Evolutionary conservation across 2,888 invertebrate species (phyloP).

Genomic region (Conomelus anceps): DNA sequence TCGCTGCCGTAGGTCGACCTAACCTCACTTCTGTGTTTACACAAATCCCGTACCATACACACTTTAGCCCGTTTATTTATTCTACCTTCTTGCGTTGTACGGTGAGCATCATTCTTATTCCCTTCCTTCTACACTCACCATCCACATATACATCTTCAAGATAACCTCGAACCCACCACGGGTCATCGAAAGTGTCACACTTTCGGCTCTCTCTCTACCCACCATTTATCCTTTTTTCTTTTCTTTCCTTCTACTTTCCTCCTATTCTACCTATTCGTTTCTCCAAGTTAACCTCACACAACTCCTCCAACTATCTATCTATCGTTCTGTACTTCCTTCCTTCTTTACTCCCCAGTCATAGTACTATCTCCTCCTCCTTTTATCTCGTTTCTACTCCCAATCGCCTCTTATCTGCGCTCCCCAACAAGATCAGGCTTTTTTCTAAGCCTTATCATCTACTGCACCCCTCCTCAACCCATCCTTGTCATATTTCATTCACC

Average conservation of each 20-base stretch:
- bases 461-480: not conserved
- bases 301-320: not conserved
- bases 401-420: not conserved
- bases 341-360: too few relatives aligned
- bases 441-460: not conserved
- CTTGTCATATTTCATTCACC: too few relatives aligned
- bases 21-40: not conserved
- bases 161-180: not conserved
- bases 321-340: not conserved
- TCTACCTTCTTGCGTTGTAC: not conserved
- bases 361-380: not conserved
- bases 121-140: not conserved
- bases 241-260: not conserved
- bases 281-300: not conserved
- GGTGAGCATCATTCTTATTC: not conserved
- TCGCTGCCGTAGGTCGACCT: not conserved
- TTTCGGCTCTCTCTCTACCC: not conserved
- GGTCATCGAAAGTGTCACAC: not conserved
- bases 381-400: not conserved
- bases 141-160: not conserved
- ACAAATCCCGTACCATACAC: not conserved
- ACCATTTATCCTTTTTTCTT: not conserved
- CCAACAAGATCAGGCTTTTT: too few relatives aligned
- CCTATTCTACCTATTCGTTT: too few relatives aligned
- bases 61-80: not conserved